A percentile compares a stretch with the other conserved stretches of the same genome.
These are phyloP conservation scores for Eretmocerus hayati DNA, from an alignment of 2,888 invertebrate genomes.

Conservation along the genomic window DNA sequence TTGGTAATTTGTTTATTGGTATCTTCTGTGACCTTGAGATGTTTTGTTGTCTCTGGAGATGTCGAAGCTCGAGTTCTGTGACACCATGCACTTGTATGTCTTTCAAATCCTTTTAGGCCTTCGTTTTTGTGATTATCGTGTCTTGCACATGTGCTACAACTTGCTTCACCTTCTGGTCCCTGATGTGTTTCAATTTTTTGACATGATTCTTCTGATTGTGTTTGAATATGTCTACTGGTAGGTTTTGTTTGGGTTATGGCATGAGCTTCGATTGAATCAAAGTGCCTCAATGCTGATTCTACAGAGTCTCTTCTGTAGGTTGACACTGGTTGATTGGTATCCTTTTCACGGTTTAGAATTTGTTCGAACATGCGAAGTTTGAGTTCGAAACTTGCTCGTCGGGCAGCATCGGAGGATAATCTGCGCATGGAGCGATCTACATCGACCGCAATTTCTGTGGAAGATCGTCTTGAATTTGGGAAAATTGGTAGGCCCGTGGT, in stretches of 20 bases:
- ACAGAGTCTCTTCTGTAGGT: conserved; percentile 32
- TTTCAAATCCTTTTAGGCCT: neutral
- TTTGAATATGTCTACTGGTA: neutral
- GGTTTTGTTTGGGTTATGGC: neutral
- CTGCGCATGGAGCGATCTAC: neutral
- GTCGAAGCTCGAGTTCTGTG: no score
- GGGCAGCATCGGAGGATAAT: conserved; percentile 11
- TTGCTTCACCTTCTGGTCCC: neutral
- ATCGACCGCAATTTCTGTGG: conserved; percentile 23
- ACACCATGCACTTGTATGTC: neutral
- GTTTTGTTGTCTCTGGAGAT: no score
- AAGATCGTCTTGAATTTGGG: neutral
- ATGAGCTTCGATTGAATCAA: conserved; percentile 32
- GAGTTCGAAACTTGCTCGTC: conserved; percentile 19
- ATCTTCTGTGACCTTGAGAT: no score
- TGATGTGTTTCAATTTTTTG: no score
- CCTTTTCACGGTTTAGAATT: conserved; percentile 6
- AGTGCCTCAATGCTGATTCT: conserved; percentile 32
- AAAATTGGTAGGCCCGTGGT: neutral
- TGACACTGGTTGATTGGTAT: no score
- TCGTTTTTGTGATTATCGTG: neutral
- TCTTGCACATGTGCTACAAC: no score
- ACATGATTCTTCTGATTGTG: no score
- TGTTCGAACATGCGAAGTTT: conserved; percentile 16
- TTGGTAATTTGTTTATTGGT: no score